These are phyloP conservation scores for Thinocorus orbignyianus DNA, from an alignment of 2,113 vertebrate species.

Conservation along the genomic window DNA sequence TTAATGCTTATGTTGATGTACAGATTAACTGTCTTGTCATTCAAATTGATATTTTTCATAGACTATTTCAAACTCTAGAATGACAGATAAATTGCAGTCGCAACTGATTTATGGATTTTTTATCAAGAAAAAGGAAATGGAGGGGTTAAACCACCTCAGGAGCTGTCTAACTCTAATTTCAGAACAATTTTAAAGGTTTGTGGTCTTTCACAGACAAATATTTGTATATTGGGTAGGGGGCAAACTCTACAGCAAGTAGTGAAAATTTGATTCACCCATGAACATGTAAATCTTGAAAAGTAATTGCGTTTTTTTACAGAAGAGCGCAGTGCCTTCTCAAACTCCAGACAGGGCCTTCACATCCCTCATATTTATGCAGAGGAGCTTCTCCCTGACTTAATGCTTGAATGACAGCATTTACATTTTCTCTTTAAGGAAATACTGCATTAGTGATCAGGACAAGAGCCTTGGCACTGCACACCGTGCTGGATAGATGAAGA, in stretches of 20 bases:
- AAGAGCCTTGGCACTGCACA: not conserved
- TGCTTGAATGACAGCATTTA: not conserved
- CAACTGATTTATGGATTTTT: not conserved
- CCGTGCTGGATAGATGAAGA: not conserved
- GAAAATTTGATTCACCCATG: not conserved
- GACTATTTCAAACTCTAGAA: not conserved
- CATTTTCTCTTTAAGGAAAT: not conserved
- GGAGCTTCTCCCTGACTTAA: not conserved
- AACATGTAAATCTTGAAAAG: not conserved
- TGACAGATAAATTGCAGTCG: constrained; percentile 50
- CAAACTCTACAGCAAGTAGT: not conserved
- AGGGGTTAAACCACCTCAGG: not conserved
- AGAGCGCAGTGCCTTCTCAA: not conserved
- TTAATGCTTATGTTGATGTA: constrained; percentile 35
- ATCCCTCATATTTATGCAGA: not conserved
- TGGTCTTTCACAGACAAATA: not conserved
- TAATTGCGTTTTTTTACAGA: not conserved
- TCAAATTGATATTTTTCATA: constrained; percentile 28
- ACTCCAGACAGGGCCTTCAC: not conserved
- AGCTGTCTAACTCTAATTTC: not conserved
- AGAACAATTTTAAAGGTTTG: not conserved
- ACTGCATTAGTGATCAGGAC: not conserved
- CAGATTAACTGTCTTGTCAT: constrained; percentile 42
- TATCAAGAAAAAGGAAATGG: not conserved
- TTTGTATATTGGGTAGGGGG: not conserved